These are phyloP conservation scores for Tetanocera ferruginea DNA, from an alignment of 2,888 invertebrate genomes.

Conservation along the genomic window DNA sequence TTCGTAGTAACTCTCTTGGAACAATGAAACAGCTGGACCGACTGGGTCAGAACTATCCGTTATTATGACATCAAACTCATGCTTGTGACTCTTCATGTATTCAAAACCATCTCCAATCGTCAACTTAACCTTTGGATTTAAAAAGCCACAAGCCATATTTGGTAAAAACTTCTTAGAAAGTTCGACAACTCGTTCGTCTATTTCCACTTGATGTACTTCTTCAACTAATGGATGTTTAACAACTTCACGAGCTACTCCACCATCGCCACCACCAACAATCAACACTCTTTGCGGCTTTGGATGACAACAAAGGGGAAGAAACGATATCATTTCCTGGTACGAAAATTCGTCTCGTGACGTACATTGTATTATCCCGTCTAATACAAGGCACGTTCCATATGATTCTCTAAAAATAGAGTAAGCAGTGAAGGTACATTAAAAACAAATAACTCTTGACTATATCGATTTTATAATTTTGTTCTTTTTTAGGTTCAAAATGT, in stretches of 20 bases:
- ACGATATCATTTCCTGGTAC: conserved; percentile 98
- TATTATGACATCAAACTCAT: conserved; percentile 96
- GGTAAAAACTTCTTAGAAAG: conserved; percentile 91
- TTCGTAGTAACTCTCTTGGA: conserved; percentile 83
- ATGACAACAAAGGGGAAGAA: conserved; percentile 92
- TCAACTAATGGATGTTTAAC: conserved; percentile 92
- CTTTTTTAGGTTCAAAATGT: not conserved
- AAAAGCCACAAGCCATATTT: conserved; percentile 90
- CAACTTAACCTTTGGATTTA: conserved; percentile 84
- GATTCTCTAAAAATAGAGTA: conserved; percentile 62
- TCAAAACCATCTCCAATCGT: conserved; percentile 95
- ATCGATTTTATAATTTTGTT: not conserved
- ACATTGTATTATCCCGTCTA: conserved; percentile 98
- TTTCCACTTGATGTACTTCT: conserved; percentile 92
- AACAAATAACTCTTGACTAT: not conserved
- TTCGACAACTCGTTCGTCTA: conserved; percentile 92
- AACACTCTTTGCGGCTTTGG: conserved; percentile 90
- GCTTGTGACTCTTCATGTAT: conserved; percentile 87
- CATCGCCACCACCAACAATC: conserved; percentile 98
- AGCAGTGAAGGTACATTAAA: not conserved
- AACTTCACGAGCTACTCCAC: conserved; percentile 96
- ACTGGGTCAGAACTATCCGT: conserved; percentile 99
- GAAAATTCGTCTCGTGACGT: conserved; percentile 96
- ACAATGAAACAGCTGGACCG: conserved; percentile 80
- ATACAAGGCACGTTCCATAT: conserved; percentile 86